Conservation (phyloP, 64 coral and sea anemone genomes). For the Pocillopora verrucosa region DNA sequence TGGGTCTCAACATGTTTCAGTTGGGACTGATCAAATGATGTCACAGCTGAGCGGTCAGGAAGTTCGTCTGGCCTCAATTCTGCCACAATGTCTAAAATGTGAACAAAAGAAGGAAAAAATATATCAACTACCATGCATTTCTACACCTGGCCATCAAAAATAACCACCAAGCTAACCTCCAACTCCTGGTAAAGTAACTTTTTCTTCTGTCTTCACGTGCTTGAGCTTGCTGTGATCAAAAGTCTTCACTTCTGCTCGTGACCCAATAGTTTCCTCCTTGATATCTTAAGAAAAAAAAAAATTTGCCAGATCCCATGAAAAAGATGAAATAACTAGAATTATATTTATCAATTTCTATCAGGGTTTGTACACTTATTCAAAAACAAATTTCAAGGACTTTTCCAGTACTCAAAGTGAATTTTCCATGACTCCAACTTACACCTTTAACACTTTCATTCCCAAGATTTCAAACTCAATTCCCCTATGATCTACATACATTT, state of each 20-base stretch:
- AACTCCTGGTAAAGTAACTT: constrained; percentile 76
- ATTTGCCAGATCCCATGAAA: too few relatives aligned
- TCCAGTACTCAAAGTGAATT: not conserved
- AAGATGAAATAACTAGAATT: too few relatives aligned
- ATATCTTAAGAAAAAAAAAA: constrained; percentile 55
- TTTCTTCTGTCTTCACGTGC: constrained; percentile 87
- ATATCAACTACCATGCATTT: too few relatives aligned
- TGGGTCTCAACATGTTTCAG: constrained; percentile 73
- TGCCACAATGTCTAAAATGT: constrained; percentile 53
- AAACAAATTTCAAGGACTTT: not conserved
- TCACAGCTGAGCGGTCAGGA: constrained; percentile 76
- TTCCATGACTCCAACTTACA: too few relatives aligned
- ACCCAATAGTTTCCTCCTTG: constrained; percentile 71
- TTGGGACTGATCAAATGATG: constrained; percentile 53
- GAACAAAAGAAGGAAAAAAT: not conserved
- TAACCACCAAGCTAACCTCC: constrained; percentile 35
- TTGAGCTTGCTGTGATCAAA: constrained; percentile 86
- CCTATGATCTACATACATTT: too few relatives aligned
- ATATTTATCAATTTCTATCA: too few relatives aligned
- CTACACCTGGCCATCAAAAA: not conserved
- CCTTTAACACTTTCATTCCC: too few relatives aligned
- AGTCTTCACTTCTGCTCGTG: constrained; percentile 77
- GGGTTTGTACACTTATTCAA: too few relatives aligned
- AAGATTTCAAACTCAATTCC: too few relatives aligned
- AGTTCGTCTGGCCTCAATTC: constrained; percentile 81